A percentile compares a stretch with the other conserved stretches of the same genome.
Conservation (phyloP, 2,113 vertebrate genomes). For the Varanus komodoensis region DNA sequence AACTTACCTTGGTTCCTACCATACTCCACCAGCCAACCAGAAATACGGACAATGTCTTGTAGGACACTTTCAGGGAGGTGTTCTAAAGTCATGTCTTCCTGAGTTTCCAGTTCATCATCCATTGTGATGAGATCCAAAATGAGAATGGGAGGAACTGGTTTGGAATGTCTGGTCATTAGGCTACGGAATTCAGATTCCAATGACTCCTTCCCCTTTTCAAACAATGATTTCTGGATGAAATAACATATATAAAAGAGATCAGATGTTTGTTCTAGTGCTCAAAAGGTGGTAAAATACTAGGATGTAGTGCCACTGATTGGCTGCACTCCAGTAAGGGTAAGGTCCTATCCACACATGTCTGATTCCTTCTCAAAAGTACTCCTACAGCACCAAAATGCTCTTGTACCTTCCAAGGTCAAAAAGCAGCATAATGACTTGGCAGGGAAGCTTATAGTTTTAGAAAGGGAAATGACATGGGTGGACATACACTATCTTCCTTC, state of each 20-base stretch:
- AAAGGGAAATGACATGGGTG: not conserved
- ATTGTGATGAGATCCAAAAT: constrained; percentile 91
- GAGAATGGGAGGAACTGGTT: constrained; percentile 91
- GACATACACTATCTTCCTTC: not conserved
- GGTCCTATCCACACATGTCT: not conserved
- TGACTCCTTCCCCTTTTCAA: constrained; percentile 95
- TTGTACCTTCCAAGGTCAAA: not conserved
- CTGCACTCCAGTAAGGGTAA: no score
- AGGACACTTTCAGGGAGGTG: constrained; percentile 91
- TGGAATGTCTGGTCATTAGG: constrained; percentile 92
- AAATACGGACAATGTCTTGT: constrained; percentile 91
- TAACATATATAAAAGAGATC: not conserved
- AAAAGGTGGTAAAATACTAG: not conserved
- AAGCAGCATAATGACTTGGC: not conserved
- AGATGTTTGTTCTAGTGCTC: not conserved
- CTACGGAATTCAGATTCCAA: constrained; percentile 94
- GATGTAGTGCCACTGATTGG: not conserved
- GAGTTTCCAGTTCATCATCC: constrained; percentile 91
- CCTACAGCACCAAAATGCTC: not conserved
- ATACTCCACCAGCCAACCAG: constrained; percentile 94
- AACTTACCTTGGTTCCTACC: constrained; percentile 93
- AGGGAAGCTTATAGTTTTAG: not conserved
- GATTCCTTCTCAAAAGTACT: not conserved
- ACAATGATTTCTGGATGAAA: constrained; percentile 88
- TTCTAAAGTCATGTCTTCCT: constrained; percentile 90